These are phyloP conservation scores for Philereme vetulata DNA, from an alignment of 2,888 invertebrate species.

Conservation along the genomic window DNA sequence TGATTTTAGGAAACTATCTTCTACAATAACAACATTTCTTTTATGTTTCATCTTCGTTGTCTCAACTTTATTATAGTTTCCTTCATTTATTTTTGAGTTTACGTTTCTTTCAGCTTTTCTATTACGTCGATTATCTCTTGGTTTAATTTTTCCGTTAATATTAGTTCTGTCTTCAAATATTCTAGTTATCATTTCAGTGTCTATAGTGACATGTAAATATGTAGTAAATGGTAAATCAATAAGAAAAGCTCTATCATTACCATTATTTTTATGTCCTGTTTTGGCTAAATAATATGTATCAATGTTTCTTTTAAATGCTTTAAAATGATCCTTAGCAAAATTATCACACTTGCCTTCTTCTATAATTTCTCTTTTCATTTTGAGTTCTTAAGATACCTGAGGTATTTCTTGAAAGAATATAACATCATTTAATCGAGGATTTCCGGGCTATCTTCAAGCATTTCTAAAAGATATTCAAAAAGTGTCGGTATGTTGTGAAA, in stretches of 20 bases:
- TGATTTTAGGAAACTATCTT: slow-evolving; percentile 31
- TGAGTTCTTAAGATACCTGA: not conserved
- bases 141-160: not conserved
- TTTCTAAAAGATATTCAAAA: slow-evolving; percentile 57
- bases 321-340: slow-evolving; percentile 15
- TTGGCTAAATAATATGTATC: not conserved
- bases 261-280: not conserved
- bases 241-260: not conserved
- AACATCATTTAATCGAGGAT: slow-evolving; percentile 55
- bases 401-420: slow-evolving; percentile 41
- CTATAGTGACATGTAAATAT: not conserved
- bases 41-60: not conserved
- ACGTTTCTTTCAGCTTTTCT: not conserved
- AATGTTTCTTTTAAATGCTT: slow-evolving; percentile 2
- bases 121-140: not conserved
- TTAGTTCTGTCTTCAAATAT: too few relatives aligned
- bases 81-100: not conserved
- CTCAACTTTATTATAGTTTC: too few relatives aligned
- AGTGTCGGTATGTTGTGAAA: slow-evolving; percentile 58
- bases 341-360: slow-evolving; percentile 13
- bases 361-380: slow-evolving; percentile 15
- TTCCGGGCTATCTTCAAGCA: slow-evolving; percentile 56
- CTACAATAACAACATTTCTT: slow-evolving; percentile 1
- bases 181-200: too few relatives aligned
- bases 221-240: not conserved